phyloP scores from a whole-genome alignment of 2,113 vertebrate genomes.

The Athene noctua region DNA sequence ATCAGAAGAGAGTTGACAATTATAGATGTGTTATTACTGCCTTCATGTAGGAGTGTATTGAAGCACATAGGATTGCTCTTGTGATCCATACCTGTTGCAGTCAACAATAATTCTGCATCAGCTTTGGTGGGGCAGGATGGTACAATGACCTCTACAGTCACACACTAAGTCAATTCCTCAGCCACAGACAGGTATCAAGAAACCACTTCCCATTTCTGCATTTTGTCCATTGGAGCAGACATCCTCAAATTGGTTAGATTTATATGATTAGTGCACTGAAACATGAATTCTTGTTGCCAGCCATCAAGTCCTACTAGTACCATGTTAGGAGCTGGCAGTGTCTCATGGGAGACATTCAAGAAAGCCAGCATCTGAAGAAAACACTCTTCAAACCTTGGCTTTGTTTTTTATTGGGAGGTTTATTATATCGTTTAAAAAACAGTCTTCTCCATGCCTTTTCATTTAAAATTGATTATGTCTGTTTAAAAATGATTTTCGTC shows the following conservation, averaged over 20 bases:
- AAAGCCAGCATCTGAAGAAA: background rate
- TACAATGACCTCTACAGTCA: background rate
- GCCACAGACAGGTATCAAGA: background rate
- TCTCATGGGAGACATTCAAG: background rate
- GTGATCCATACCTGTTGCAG: background rate
- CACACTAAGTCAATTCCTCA: background rate
- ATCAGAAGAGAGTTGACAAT: background rate
- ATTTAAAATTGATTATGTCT: conserved; percentile 35
- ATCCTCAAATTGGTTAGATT: background rate
- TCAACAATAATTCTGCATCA: background rate
- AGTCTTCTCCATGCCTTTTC: background rate
- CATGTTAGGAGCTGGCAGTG: background rate
- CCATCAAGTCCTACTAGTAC: background rate
- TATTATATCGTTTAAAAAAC: background rate
- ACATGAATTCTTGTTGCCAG: background rate
- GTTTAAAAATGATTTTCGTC: conserved; percentile 18
- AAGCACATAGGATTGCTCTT: background rate
- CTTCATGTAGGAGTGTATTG: background rate
- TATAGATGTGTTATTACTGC: background rate
- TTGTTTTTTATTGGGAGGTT: background rate
- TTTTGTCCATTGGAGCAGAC: background rate
- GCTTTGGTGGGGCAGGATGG: background rate
- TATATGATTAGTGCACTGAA: background rate
- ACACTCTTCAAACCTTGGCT: background rate
- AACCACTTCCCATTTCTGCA: background rate